Percentiles rank a stretch among this genome's conserved stretches.
Evolutionary conservation across 2,113 vertebrate genomes (phyloP).

Genomic region (Thryonomys swinderianus): DNA sequence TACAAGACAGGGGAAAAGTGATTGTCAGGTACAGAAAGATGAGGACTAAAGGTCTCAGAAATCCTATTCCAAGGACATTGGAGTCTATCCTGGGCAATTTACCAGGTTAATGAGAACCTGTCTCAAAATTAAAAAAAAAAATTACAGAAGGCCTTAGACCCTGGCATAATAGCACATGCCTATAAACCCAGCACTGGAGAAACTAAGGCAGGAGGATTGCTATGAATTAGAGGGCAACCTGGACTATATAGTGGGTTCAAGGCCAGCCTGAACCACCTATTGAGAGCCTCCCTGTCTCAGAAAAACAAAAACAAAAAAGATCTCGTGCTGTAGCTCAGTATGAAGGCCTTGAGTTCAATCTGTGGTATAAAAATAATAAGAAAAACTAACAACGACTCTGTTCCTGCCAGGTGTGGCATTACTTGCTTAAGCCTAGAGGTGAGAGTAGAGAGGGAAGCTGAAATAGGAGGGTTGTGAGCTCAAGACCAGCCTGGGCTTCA

Average conservation of each 20-base stretch:
- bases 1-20: not conserved
- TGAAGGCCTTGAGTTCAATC: not conserved
- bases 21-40: not conserved
- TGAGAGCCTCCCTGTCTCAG: not conserved
- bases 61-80: not conserved
- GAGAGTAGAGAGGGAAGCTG: not conserved
- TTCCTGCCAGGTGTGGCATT: not conserved
- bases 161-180: not conserved
- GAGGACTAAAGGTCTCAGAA: slow-evolving; percentile 22
- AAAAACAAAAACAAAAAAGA: not conserved
- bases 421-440: not conserved
- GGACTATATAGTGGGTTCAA: not conserved
- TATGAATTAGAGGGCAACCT: not conserved
- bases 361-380: not conserved
- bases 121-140: not conserved
- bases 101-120: not conserved
- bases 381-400: not conserved
- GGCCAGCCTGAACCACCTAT: not conserved
- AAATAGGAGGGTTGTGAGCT: not conserved
- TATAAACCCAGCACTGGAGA: not conserved
- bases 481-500: not conserved
- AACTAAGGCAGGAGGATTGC: not conserved
- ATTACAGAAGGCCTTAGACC: not conserved
- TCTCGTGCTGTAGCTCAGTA: not conserved
- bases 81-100: not conserved